Percentiles rank a stretch among this genome's conserved stretches.
phyloP scores from a whole-genome alignment of 2,797 vertebrate genomes.

The Siniperca undulata region DNA sequence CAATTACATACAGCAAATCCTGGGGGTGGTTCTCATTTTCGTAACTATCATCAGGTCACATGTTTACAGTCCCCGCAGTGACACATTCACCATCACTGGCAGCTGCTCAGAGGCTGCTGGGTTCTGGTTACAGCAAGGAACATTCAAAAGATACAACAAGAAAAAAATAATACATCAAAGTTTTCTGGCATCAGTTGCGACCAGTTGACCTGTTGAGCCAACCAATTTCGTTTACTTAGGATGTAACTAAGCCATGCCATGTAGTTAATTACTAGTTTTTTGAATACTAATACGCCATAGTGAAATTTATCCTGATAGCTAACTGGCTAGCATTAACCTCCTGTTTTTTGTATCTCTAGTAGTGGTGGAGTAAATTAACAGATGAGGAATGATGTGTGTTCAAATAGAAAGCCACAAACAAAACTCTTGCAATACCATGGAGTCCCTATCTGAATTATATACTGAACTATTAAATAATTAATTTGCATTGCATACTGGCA shows the following conservation, averaged over 20 bases:
- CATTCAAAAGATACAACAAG: slow-evolving; percentile 37
- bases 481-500: background rate
- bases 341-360: background rate
- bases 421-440: background rate
- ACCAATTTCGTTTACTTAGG: background rate
- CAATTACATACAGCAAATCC: background rate
- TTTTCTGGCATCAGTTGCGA: slow-evolving; percentile 12
- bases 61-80: slow-evolving; percentile 25
- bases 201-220: slow-evolving; percentile 34
- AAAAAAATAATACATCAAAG: slow-evolving; percentile 40
- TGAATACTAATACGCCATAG: no score
- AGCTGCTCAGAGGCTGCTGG: slow-evolving; percentile 30
- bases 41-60: background rate
- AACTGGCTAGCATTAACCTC: background rate
- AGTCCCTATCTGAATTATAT: background rate
- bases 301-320: background rate
- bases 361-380: background rate
- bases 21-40: background rate
- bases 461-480: background rate
- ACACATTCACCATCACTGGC: slow-evolving; percentile 29
- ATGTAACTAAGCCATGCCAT: background rate
- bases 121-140: slow-evolving; percentile 2
- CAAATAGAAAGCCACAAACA: background rate
- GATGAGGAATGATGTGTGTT: background rate
- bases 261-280: background rate